Base-by-base conservation (phyloP, 2,888 invertebrate genomes). In the Pristionchus japonicus region DNA sequence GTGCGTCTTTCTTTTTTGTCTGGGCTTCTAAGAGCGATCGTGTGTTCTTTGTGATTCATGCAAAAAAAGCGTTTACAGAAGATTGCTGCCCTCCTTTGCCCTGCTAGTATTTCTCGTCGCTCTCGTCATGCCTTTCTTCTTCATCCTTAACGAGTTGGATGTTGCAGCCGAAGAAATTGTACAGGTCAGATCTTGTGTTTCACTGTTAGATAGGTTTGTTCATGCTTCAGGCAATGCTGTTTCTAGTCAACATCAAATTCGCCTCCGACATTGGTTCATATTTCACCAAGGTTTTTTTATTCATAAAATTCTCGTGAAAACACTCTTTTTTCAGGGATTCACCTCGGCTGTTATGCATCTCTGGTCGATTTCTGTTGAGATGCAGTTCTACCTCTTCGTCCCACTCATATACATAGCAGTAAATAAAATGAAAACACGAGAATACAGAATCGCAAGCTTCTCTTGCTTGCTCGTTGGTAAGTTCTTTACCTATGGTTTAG, bases 361-460 rank as follows among this genome's bases (percentile, higher is more conserved):
- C 17, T 70, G 70, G 70, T 70, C 70, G 70, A 6, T 70, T 9
- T 27, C 70, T 20, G 37, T 70, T 3, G 70, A 70, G 27, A 70
- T 70, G 70, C 70, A 70, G 20, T 70, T 70, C 70, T 70, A 70
- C 37, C 70, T 70, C 17, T 31, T 70, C 37, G 70, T 70, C 17
- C 70, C 70, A 17, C 15, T 70, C 3, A 70, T 70, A 15, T 34
- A 11, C 17, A 37, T 13, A 3, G 15, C 4, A 3, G 9, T 70
- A 11, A 70, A 70, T 70, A 4, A 37, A 11, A 15, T 20, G 34
- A 20, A 34, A 4, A 70, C 3, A 7, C 4, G 11, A 3, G 37
- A 37, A 37, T 13, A 17, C 37, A 34, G 70, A 70, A 3, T 70
- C 1, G 37, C 37, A 31, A 15, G 1, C 37, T 11, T 37, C 4